Base-by-base conservation (phyloP, 2,888 invertebrate species). In the Oxycera nigricornis region DNA sequence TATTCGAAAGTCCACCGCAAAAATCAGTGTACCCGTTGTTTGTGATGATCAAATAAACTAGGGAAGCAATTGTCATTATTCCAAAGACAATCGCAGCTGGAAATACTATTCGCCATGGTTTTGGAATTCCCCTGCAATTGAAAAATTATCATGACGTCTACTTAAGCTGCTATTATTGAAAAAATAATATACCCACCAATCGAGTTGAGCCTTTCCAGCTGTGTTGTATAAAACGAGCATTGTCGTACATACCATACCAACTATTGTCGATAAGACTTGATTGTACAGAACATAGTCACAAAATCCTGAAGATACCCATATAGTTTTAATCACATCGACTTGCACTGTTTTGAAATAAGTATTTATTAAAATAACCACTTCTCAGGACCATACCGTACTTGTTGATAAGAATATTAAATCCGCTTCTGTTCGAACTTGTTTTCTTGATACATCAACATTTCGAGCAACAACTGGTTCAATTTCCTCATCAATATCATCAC, bases 81-180 rank as follows among this genome's bases (percentile, higher is more conserved):
- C 80, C 73, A 41, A 84, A 83, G 17, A 82, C 80, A 7, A 79
- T 73, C 28, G 83, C 81, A 26, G 84, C 82, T 31, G 83, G 83
- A 75, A 82, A 77, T 6, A 83, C 83, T 77, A 83, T 84, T 41
- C 83, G 81, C 84, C 84, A 83, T 0, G 84, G 84, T 61, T 84
- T 80, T 2, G 84, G 84, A 65, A 83, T 78, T 7, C 83, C 83
- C 70, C 84, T 83, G 57, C 0, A 75, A 77, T 39, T 7, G 26
- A 50, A 73, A n/a, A 46, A 67, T 9, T 55, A 55, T 6, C 22
- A 24, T 55, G 20, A 55, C 6, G 11, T 24, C 17, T 55, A 39
- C 14, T 14, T 39, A 9, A 7, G 14, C 7, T 39, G 39, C 39
- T 9, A 9, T 9, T 39, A 39, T 39, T 9, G 39, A 39, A 39